phyloP scores from a whole-genome alignment of 2,797 vertebrate genomes.

The Myotis planiceps region DNA sequence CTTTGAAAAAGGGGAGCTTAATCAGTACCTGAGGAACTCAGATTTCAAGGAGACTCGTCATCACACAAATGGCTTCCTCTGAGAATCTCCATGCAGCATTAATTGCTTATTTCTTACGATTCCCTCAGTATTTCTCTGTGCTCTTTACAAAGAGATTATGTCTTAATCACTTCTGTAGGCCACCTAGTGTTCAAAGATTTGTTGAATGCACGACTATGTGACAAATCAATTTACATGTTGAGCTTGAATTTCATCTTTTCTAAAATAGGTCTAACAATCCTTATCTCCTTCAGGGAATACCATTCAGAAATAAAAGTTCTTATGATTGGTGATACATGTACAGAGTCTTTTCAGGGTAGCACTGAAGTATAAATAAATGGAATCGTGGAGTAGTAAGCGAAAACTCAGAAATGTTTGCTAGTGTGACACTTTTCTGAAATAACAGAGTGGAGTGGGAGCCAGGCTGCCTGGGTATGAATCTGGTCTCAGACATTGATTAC shows the following conservation, averaged over 20 bases:
- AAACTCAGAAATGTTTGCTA: conserved; percentile 2
- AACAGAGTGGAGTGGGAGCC: neutral
- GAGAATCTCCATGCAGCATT: neutral
- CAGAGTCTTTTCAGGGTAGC: neutral
- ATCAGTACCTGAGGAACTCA: neutral
- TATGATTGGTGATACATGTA: neutral
- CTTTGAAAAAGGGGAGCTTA: neutral
- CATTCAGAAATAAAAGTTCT: conserved; percentile 15
- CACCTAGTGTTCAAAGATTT: neutral
- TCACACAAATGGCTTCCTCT: neutral
- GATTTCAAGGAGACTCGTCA: neutral
- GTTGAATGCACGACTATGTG: neutral
- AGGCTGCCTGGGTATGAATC: neutral
- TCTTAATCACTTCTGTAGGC: conserved; percentile 8
- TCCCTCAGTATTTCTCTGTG: neutral
- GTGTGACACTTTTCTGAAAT: neutral
- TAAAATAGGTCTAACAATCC: neutral
- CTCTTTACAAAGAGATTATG: neutral
- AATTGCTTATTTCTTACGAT: neutral
- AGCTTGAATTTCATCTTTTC: conserved; percentile 35
- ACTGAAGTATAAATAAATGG: neutral
- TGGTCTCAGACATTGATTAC: neutral
- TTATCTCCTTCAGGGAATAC: neutral
- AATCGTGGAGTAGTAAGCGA: neutral
- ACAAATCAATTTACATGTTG: neutral